Evolutionary conservation across 2,113 vertebrate genomes (phyloP), one percentile per base, ranked within the genome.

Genomic region (Oreochromis spilurus): DNA sequence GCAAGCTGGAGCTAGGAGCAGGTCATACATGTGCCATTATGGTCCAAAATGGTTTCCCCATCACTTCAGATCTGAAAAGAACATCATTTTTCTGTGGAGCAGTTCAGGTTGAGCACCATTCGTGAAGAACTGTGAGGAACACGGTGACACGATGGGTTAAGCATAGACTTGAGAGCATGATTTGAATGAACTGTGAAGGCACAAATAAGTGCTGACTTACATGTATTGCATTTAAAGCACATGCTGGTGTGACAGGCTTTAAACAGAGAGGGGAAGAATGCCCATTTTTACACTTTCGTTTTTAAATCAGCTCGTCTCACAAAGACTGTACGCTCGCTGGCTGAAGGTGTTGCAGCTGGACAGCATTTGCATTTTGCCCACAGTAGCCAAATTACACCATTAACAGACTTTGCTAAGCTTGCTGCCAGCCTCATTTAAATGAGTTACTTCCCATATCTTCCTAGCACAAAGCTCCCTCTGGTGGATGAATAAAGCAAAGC

Each of bases 391-490:
- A 88, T 86, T 7, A 85, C 10, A 57, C 17, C n/a, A 80, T 52
- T 84, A 54, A 80, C 53, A 40, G 16, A n/a, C 24, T 7, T 38
- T 12, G 17, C 16, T 21, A 3, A 4, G 24, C 3, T 89, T 43
- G 52, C 14, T 40, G 5, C 31, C 82, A 38, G 48, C 54, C 26
- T 19, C 19, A 16, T 83, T 81, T 79, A 43, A 48, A 84, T 13
- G 10, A 6, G 36, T 14, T 10, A 8, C 5, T 38, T 12, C 14
- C 9, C 14, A 6, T 83, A 72, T 6, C 6, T 80, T n/a, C 60
- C 21, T 19, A 38, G 26, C 12, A 16, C 31, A 52, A 26, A 79
- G 67, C 87, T 24, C 92, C 89, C 87, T 87, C 94, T 94, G 53
- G 87, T 93, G 94, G 90, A 62, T 9, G 7, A 5, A 5, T 36